Evolutionary conservation across 2,888 invertebrate genomes (phyloP).

Genomic region (Helleia helle): DNA sequence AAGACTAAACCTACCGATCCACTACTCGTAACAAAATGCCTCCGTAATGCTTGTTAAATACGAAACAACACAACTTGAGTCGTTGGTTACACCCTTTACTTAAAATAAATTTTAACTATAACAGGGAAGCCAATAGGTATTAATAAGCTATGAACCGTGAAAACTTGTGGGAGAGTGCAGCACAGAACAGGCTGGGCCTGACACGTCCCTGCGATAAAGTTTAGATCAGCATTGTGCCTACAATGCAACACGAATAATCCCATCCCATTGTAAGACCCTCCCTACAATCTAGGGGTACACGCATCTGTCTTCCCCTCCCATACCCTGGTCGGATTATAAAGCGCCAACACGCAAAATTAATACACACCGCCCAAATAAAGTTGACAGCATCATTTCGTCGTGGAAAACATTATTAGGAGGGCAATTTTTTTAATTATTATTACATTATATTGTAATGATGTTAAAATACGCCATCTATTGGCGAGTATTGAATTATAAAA

Average conservation of each 20-base stretch:
- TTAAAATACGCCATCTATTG: slow-evolving; percentile 1
- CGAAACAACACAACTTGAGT: no score
- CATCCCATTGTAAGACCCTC: slow-evolving; percentile 50
- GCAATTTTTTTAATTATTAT: no score
- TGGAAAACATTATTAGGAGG: slow-evolving; percentile 17
- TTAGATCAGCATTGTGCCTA: slow-evolving; percentile 56
- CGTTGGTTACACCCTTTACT: no score
- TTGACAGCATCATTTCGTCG: slow-evolving; percentile 45
- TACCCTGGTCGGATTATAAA: slow-evolving; percentile 29
- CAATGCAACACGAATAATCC: slow-evolving; percentile 64
- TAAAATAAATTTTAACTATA: no score
- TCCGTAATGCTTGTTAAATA: no score
- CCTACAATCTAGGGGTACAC: slow-evolving; percentile 32
- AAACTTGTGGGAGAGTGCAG: slow-evolving; percentile 8
- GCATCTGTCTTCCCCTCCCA: slow-evolving; percentile 26
- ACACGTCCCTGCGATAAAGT: slow-evolving; percentile 23
- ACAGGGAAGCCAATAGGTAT: no score
- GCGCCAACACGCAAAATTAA: slow-evolving; percentile 59
- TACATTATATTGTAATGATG: no score
- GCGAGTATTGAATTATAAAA: slow-evolving; percentile 17
- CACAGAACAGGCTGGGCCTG: slow-evolving; percentile 9
- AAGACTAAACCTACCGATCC: no score
- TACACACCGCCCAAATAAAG: slow-evolving; percentile 59
- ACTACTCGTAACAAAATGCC: no score
- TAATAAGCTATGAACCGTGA: no score